Conservation (phyloP, 2,888 invertebrate genomes). For the Gisinianus flammeolus region DNA sequence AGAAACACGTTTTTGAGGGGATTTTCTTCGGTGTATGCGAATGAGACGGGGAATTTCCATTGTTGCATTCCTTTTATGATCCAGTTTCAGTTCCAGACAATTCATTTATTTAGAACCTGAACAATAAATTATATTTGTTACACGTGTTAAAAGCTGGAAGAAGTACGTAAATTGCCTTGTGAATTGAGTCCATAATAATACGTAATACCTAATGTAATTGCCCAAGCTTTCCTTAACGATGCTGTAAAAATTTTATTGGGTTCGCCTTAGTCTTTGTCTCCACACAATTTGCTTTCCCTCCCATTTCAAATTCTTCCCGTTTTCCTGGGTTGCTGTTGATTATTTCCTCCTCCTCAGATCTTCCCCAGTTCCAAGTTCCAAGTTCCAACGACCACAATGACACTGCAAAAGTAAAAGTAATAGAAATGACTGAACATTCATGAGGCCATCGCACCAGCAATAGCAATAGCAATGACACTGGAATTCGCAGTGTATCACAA, state of each 20-base stretch:
- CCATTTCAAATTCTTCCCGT: background rate
- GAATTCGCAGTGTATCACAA: too few relatives aligned
- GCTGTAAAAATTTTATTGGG: constrained; percentile 23
- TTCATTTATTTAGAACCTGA: too few relatives aligned
- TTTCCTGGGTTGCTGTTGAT: background rate
- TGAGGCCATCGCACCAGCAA: too few relatives aligned
- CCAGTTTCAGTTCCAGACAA: too few relatives aligned
- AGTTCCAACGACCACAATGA: background rate
- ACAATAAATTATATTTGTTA: constrained; percentile 10
- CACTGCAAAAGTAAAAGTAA: background rate
- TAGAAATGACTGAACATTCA: too few relatives aligned
- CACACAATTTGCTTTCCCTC: background rate
- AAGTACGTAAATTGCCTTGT: background rate
- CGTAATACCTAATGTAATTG: background rate
- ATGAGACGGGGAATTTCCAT: too few relatives aligned
- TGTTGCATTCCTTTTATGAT: too few relatives aligned
- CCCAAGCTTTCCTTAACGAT: constrained; percentile 6
- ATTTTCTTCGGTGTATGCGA: too few relatives aligned
- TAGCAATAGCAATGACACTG: background rate
- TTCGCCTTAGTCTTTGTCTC: background rate
- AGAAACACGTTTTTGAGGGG: too few relatives aligned
- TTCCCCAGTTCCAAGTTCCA: background rate
- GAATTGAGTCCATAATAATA: background rate
- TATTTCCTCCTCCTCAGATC: background rate
- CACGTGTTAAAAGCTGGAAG: background rate